These are phyloP conservation scores for Calidris pugnax DNA, from an alignment of 2,113 vertebrate species.

Conservation along the genomic window DNA sequence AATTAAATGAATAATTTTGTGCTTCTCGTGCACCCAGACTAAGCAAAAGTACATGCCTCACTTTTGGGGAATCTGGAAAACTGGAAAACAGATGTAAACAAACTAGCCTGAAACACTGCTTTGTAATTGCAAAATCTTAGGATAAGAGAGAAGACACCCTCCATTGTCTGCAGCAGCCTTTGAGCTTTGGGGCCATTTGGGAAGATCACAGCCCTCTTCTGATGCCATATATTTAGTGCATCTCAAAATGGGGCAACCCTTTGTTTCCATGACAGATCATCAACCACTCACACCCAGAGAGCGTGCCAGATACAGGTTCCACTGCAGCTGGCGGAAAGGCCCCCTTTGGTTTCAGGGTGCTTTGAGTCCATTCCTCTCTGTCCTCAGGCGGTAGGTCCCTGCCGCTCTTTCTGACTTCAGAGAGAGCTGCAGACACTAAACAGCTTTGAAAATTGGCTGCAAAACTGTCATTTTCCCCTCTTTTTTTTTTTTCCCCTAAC, in stretches of 20 bases:
- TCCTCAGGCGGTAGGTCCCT: neutral
- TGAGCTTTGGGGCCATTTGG: neutral
- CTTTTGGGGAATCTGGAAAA: neutral
- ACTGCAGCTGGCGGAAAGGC: neutral
- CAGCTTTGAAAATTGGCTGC: neutral
- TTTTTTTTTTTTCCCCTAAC: neutral
- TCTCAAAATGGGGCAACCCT: constrained; percentile 12
- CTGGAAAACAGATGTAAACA: neutral
- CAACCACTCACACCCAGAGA: neutral
- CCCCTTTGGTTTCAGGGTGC: neutral
- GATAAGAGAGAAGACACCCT: neutral
- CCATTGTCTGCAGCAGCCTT: neutral
- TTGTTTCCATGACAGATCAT: neutral
- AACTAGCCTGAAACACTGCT: neutral
- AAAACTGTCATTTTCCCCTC: neutral
- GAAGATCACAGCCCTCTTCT: neutral
- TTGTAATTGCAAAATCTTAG: neutral
- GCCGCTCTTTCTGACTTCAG: neutral
- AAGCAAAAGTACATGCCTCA: neutral
- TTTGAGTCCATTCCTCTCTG: neutral
- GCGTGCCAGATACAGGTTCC: neutral
- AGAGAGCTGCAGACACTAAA: neutral
- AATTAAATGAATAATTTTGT: neutral
- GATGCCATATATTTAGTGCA: neutral
- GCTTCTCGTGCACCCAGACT: accelerated